Percentiles rank a stretch among this genome's conserved stretches.
Conservation (phyloP, 2,888 invertebrate genomes). For the Mamestra brassicae region DNA sequence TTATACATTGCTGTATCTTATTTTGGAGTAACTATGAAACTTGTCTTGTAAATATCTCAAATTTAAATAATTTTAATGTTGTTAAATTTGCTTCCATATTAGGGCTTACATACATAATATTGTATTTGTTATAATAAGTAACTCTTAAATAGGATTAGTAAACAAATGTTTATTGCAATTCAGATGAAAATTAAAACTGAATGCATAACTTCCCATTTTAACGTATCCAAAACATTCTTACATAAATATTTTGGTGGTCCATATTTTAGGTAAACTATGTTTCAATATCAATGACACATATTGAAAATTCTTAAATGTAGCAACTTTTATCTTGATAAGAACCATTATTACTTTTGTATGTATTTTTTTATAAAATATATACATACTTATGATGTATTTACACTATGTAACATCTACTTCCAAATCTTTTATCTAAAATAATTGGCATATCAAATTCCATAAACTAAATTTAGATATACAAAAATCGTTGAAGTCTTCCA, state of each 20-base stretch:
- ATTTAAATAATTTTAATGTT: constrained; percentile 83
- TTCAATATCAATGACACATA: constrained; percentile 90
- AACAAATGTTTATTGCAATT: constrained; percentile 72
- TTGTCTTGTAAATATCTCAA: constrained; percentile 87
- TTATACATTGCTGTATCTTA: constrained; percentile 75
- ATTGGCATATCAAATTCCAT: constrained; percentile 91
- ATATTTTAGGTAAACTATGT: constrained; percentile 79
- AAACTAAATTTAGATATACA: constrained; percentile 86
- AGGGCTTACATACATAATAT: constrained; percentile 85
- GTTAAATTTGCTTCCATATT: constrained; percentile 88
- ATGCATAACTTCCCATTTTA: constrained; percentile 58
- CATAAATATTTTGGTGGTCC: constrained; percentile 81
- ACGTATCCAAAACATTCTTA: constrained; percentile 68
- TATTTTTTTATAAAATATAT: constrained; percentile 90
- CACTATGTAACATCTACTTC: constrained; percentile 87
- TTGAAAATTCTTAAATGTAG: constrained; percentile 83
- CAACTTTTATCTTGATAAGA: constrained; percentile 81
- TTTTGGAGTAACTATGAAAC: constrained; percentile 81
- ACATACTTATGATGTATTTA: constrained; percentile 88
- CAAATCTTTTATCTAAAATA: constrained; percentile 84
- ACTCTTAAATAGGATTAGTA: constrained; percentile 77
- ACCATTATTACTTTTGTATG: constrained; percentile 86
- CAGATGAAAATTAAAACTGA: constrained; percentile 55
- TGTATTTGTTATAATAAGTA: constrained; percentile 85
- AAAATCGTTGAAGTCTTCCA: constrained; percentile 89